Percentiles rank a stretch among this genome's conserved stretches.
Conservation (phyloP, 1,140 invertebrate genomes). For the Triops longicaudatus region DNA sequence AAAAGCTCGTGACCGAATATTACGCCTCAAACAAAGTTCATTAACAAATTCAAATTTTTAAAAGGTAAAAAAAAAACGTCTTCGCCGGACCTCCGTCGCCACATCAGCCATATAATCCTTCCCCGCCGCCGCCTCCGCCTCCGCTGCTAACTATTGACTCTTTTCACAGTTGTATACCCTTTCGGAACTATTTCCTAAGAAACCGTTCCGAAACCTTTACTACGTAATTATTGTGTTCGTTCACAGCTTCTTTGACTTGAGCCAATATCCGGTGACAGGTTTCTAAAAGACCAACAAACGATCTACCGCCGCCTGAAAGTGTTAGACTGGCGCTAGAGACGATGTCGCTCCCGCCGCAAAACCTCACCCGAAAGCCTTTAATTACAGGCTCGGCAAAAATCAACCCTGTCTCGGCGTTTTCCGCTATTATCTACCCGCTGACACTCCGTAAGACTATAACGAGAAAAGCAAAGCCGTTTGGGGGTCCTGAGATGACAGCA, state of each 20-base stretch:
- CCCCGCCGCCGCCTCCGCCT: background rate
- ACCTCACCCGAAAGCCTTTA: background rate
- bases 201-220: background rate
- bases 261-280: slow-evolving; percentile 14
- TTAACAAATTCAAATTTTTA: background rate
- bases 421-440: background rate
- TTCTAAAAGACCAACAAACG: background rate
- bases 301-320: slow-evolving; percentile 13
- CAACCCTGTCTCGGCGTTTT: background rate
- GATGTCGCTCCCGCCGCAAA: background rate
- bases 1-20: background rate
- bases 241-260: background rate
- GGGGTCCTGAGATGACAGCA: background rate
- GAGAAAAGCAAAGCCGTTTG: background rate
- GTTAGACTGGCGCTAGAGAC: background rate
- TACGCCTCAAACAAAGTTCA: background rate
- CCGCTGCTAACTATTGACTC: background rate
- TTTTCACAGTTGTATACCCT: background rate
- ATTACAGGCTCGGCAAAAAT: background rate
- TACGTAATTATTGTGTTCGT: slow-evolving; percentile 8
- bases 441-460: background rate
- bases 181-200: background rate
- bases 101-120: background rate
- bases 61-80: background rate
- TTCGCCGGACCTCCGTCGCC: background rate